A percentile compares a stretch with the other conserved stretches of the same genome.
Conservation (phyloP, 2,888 invertebrate genomes). For the Nudaria mundana region DNA sequence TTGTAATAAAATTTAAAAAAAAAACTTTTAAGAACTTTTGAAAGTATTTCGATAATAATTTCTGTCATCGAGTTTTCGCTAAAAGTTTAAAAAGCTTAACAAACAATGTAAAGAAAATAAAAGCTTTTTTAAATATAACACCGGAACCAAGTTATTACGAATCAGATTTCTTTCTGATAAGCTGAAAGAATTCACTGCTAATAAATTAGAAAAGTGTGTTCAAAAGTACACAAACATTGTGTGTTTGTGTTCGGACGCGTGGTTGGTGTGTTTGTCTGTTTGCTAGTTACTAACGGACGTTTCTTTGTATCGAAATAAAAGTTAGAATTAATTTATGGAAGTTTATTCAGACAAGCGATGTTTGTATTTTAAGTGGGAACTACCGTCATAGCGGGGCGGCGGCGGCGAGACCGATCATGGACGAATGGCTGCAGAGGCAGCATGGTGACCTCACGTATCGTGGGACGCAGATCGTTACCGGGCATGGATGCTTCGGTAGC, state of each 20-base stretch:
- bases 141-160: slow-evolving; percentile 1
- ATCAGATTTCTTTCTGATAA: slow-evolving; percentile 6
- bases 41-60: too few relatives aligned
- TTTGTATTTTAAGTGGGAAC: too few relatives aligned
- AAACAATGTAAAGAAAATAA: background rate
- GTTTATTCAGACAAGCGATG: slow-evolving; percentile 10
- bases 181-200: background rate
- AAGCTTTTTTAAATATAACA: background rate
- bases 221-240: slow-evolving; percentile 12
- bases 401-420: too few relatives aligned
- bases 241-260: slow-evolving; percentile 28
- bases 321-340: slow-evolving; percentile 27
- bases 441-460: too few relatives aligned
- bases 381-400: too few relatives aligned
- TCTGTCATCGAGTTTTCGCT: too few relatives aligned
- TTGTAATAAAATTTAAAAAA: too few relatives aligned
- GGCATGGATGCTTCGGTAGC: too few relatives aligned
- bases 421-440: too few relatives aligned
- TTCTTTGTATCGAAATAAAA: slow-evolving; percentile 28
- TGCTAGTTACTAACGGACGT: slow-evolving; percentile 10
- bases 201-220: slow-evolving; percentile 11
- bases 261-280: slow-evolving; percentile 14
- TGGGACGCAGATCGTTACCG: too few relatives aligned
- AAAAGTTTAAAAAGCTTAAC: background rate
- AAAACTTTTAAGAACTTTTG: too few relatives aligned